Percentiles rank a stretch among this genome's conserved stretches.
phyloP scores from a whole-genome alignment of 2,113 vertebrate species.

The Todiramphus chloris region DNA sequence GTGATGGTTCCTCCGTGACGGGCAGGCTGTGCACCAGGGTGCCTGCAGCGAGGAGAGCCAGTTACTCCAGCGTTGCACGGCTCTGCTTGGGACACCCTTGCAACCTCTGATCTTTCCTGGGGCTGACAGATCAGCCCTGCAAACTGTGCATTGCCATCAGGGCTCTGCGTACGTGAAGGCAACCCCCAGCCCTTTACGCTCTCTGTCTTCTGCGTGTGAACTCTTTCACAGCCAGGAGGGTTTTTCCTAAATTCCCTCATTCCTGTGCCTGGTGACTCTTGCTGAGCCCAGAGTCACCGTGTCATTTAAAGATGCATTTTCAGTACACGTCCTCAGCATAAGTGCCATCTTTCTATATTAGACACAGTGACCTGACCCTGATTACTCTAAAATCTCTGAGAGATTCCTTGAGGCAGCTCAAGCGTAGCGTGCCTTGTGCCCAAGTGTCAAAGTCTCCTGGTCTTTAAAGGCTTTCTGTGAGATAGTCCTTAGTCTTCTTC shows the following conservation, averaged over 20 bases:
- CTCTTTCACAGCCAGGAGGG: neutral
- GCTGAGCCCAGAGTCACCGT: neutral
- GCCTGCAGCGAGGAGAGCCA: rapidly evolving
- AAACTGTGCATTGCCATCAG: neutral
- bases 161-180: rapidly evolving
- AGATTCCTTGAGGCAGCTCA: neutral
- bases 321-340: neutral
- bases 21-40: neutral
- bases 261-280: neutral
- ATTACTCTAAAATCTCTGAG: neutral
- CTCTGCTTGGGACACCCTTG: neutral
- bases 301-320: neutral
- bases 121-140: neutral
- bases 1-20: neutral
- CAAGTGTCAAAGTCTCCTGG: neutral
- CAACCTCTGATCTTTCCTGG: neutral
- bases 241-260: neutral
- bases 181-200: neutral
- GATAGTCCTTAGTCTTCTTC: neutral
- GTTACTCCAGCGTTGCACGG: rapidly evolving
- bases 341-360: neutral
- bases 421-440: rapidly evolving
- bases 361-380: neutral
- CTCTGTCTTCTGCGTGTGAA: neutral
- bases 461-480: neutral